Evolutionary conservation across 1,140 invertebrate genomes (phyloP).

Genomic region (Dendroctonus valens): DNA sequence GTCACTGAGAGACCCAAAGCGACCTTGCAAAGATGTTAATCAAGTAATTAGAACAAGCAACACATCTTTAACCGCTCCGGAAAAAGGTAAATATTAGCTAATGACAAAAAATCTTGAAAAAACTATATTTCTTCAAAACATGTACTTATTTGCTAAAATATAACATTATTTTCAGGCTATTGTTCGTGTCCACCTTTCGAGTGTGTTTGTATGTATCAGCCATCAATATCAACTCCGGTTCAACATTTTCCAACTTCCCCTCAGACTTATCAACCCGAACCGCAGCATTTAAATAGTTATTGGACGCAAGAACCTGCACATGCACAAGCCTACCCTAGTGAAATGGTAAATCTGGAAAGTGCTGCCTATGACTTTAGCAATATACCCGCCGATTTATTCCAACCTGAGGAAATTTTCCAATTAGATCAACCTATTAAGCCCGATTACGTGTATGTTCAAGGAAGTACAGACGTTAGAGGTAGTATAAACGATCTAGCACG

Average conservation of each 20-base stretch:
- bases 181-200: slow-evolving; percentile 68
- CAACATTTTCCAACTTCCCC: slow-evolving; percentile 42
- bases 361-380: slow-evolving; percentile 54
- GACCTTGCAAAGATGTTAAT: slow-evolving; percentile 47
- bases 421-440: slow-evolving; percentile 69
- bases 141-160: slow-evolving; percentile 9
- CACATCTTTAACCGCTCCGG: slow-evolving; percentile 56
- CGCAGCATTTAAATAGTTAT: slow-evolving; percentile 39
- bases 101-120: not conserved
- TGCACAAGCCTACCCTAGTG: slow-evolving; percentile 39
- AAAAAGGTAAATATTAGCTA: slow-evolving; percentile 52
- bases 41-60: slow-evolving; percentile 49
- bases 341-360: slow-evolving; percentile 31
- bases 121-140: not conserved
- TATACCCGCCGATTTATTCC: slow-evolving; percentile 67
- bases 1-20: slow-evolving; percentile 57
- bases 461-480: slow-evolving; percentile 34
- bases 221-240: slow-evolving; percentile 42
- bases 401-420: slow-evolving; percentile 76
- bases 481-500: slow-evolving; percentile 54
- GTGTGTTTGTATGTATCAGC: slow-evolving; percentile 56
- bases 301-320: slow-evolving; percentile 45
- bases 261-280: slow-evolving; percentile 37
- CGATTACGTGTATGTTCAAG: slow-evolving; percentile 52
- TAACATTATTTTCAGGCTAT: slow-evolving; percentile 51